Conservation (phyloP, 2,113 vertebrate species). For the Hydrochoerus hydrochaeris region DNA sequence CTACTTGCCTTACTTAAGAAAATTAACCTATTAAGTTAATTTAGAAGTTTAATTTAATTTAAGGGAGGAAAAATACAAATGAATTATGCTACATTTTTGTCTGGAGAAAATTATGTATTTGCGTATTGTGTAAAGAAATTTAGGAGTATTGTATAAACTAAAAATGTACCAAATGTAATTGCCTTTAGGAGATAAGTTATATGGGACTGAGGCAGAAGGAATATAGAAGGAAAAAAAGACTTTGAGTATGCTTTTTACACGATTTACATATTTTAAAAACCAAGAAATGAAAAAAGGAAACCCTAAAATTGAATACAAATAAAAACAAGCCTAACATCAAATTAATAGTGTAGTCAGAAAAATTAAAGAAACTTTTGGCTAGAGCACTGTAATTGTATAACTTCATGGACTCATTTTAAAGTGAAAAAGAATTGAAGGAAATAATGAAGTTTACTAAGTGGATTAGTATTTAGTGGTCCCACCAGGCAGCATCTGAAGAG, state of each 20-base stretch:
- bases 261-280: not conserved
- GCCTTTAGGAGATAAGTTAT: not conserved
- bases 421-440: not conserved
- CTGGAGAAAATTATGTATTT: not conserved
- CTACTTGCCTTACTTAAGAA: constrained; percentile 17
- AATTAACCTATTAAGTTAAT: constrained; percentile 21
- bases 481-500: not conserved
- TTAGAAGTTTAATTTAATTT: not conserved
- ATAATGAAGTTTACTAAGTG: not conserved
- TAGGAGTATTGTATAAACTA: constrained; percentile 8
- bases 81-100: constrained; percentile 37
- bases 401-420: not conserved
- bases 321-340: not conserved
- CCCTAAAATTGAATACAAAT: constrained; percentile 25
- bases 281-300: constrained; percentile 27
- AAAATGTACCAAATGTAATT: constrained; percentile 19
- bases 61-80: not conserved
- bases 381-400: not conserved
- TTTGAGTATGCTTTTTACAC: not conserved
- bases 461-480: not conserved
- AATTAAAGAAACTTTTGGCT: not conserved
- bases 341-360: constrained; percentile 9
- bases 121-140: constrained; percentile 32
- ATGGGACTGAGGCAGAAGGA: not conserved
- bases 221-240: not conserved